These are phyloP conservation scores for Penaeus chinensis DNA, from an alignment of 1,140 invertebrate species.

Conservation along the genomic window DNA sequence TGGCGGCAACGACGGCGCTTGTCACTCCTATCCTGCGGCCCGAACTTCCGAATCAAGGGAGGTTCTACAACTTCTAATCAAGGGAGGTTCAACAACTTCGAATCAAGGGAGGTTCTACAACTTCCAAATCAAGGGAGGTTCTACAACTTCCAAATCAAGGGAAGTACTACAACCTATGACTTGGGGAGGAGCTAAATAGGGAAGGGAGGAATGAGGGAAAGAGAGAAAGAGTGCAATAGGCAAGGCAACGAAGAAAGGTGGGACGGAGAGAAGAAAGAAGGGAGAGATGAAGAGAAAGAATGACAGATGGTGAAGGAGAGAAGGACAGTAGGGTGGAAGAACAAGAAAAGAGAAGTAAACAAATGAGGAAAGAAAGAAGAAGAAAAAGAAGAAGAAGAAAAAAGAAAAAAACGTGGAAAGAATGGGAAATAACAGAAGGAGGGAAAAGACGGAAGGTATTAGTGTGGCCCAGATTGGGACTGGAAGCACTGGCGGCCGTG, in stretches of 20 bases:
- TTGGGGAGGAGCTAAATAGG: too few species aligned
- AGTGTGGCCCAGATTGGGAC: neutral
- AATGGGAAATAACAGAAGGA: neutral
- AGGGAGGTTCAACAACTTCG: too few species aligned
- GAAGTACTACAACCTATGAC: too few species aligned
- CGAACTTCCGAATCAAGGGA: too few species aligned
- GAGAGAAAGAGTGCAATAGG: neutral
- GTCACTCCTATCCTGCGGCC: too few species aligned
- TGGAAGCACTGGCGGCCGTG: too few species aligned
- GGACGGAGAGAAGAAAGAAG: neutral
- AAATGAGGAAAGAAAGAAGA: neutral
- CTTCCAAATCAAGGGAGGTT: too few species aligned
- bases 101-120: too few species aligned
- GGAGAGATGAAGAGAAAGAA: neutral
- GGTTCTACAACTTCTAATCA: too few species aligned
- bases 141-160: too few species aligned
- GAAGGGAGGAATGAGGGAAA: neutral
- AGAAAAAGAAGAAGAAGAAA: neutral
- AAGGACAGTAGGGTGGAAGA: neutral
- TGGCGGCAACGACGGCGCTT: too few species aligned
- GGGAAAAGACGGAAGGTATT: neutral
- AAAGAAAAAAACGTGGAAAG: neutral
- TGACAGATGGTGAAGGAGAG: neutral
- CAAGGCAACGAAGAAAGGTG: neutral
- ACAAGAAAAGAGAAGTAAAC: neutral